Evolutionary conservation across 2,797 vertebrate species (phyloP), one percentile per base, ranked within the genome.

Genomic region (Oreochromis grahami): DNA sequence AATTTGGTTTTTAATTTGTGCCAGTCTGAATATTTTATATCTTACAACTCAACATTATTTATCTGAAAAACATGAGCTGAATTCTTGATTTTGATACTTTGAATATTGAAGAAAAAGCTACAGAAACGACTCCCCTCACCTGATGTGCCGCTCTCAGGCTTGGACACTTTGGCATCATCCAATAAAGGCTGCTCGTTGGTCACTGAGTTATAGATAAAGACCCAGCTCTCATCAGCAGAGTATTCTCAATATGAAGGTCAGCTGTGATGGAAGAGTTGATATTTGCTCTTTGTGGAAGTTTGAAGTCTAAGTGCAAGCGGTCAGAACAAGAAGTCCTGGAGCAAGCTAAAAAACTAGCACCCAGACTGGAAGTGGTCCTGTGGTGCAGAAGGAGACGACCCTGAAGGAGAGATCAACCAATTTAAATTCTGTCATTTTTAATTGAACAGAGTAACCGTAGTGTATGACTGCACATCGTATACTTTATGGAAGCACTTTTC

Each of bases 31-130:
- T 55, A 24, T 24, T 55, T 26, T 1, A 11, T n/a, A 52, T 52
- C 50, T 6, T 34, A 34, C 17, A 63, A 7, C 58, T 65, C 34
- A 3, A 3, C 60, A 65, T 41, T 0, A n/a, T 38, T 21, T 41
- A 21, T 65, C 4, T 0, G 36, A 34, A 65, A 21, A 13, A 21
- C 34, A 38, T 0, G 4, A 38, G 19, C 7, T 41, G 1, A 65
- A 14, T 14, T 65, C 58, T n/a, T 63, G 32, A 26, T 26, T 26
- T 26, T 26, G 26, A 26, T 26, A 26, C 26, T 26, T 26, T 26
- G 26, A 26, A 26, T 26, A 26, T 26, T 26, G 26, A 26, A 26
- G 26, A 26, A 26, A 26, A 26, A 26, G 26, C 26, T 26, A 26
- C 26, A 26, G 26, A 26, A 58, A 58, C 1, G 19, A 8, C 58